Evolutionary conservation across 2,797 vertebrate genomes (phyloP).

Genomic region (Leptodactylus fallax): DNA sequence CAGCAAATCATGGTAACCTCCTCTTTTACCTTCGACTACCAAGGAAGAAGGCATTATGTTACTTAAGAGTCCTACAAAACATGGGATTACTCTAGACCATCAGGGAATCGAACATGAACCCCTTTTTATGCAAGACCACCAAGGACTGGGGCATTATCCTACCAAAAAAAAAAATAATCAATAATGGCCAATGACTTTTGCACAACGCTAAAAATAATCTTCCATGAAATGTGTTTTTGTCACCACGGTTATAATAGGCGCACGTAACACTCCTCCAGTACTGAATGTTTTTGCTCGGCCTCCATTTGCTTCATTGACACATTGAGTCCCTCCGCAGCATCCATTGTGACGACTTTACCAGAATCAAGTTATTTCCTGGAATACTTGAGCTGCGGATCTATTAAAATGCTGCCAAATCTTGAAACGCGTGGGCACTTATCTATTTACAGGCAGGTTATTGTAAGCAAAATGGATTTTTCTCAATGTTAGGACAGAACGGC

Average conservation of each 20-base stretch:
- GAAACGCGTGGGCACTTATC: constrained; percentile 29
- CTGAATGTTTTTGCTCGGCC: background rate
- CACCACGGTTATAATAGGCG: background rate
- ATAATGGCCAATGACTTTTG: no score
- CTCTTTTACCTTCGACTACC: background rate
- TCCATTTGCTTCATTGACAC: background rate
- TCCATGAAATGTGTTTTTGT: background rate
- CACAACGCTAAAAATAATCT: no score
- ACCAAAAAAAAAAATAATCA: no score
- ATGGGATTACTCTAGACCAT: background rate
- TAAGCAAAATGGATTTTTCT: constrained; percentile 34
- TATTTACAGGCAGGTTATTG: constrained; percentile 49
- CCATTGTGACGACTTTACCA: background rate
- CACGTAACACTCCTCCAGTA: background rate
- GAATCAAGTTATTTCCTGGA: constrained; percentile 38
- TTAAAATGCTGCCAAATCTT: constrained; percentile 17
- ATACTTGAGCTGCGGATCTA: background rate
- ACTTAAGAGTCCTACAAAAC: background rate
- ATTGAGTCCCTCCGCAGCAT: background rate
- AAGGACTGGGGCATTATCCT: background rate
- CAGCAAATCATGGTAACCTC: no score
- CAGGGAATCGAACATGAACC: background rate
- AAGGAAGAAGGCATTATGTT: background rate
- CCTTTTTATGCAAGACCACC: background rate
- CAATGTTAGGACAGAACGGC: constrained; percentile 13